Conservation (phyloP, 2,113 vertebrate species). For the Dolichallabes microphthalmus region DNA sequence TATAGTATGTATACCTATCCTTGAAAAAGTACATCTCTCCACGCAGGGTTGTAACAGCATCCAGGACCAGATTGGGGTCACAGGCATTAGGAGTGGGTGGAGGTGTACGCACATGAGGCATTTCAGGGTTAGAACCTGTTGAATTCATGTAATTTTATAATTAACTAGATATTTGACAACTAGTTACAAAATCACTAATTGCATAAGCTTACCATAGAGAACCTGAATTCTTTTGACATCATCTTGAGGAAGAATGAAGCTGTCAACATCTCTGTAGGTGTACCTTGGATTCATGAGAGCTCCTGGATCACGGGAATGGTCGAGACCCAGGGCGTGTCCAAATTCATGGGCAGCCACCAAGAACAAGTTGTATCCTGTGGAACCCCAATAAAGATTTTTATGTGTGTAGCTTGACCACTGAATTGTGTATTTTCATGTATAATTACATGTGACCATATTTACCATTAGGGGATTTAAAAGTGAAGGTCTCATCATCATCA, state of each 20-base stretch:
- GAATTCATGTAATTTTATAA: neutral
- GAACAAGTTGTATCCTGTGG: conserved; percentile 83
- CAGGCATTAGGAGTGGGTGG: conserved; percentile 78
- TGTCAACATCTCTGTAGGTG: conserved; percentile 69
- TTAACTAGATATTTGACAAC: neutral
- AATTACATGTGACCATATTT: neutral
- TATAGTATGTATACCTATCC: conserved; percentile 71
- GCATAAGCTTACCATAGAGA: conserved; percentile 81
- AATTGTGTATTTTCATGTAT: neutral
- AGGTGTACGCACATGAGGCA: conserved; percentile 45
- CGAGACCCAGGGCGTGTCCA: conserved; percentile 88
- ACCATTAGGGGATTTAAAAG: conserved; percentile 63
- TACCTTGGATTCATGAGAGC: conserved; percentile 90
- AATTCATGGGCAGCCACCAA: conserved; percentile 92
- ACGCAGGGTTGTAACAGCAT: conserved; percentile 78
- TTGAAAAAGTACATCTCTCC: conserved; percentile 90
- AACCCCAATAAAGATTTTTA: neutral
- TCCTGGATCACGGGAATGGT: conserved; percentile 82
- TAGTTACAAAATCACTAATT: neutral
- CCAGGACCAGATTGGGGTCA: conserved; percentile 78
- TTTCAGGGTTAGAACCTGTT: conserved; percentile 59
- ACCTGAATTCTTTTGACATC: conserved; percentile 88
- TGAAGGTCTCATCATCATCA: conserved; percentile 82
- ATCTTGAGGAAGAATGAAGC: conserved; percentile 80
- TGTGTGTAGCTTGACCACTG: neutral